Conservation (phyloP, 2,888 invertebrate genomes). For the Phorcus lineatus region DNA sequence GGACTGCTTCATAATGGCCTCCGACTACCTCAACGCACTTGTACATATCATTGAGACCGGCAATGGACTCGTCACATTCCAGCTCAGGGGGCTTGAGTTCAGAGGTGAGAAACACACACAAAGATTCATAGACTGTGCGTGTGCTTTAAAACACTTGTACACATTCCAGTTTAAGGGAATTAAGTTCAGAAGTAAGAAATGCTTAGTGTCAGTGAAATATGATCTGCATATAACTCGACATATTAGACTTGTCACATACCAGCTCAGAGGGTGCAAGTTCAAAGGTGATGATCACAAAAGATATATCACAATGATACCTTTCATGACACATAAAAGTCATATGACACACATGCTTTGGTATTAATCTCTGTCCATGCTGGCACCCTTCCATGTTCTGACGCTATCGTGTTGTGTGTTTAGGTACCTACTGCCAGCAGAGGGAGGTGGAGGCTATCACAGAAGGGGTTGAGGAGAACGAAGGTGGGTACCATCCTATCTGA, state of each 20-base stretch:
- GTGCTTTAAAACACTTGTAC: too few species aligned
- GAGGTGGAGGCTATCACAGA: constrained; percentile 97
- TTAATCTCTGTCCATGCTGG: too few species aligned
- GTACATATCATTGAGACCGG: constrained; percentile 98
- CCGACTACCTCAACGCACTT: constrained; percentile 97
- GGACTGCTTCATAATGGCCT: constrained; percentile 98
- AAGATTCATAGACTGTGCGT: too few species aligned
- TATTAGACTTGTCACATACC: constrained; percentile 97
- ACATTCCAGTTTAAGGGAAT: too few species aligned
- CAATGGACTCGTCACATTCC: constrained; percentile 98
- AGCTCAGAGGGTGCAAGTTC: constrained; percentile 96
- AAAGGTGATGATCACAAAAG: constrained; percentile 79
- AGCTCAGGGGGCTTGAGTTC: constrained; percentile 96
- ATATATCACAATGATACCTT: too few species aligned
- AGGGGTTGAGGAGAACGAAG: constrained; percentile 95
- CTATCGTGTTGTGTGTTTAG: too few species aligned
- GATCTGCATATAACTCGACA: too few species aligned
- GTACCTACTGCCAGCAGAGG: constrained; percentile 98
- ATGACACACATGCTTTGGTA: too few species aligned
- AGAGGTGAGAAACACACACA: constrained; percentile 78
- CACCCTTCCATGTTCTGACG: too few species aligned
- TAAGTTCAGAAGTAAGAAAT: too few species aligned
- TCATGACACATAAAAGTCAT: too few species aligned
- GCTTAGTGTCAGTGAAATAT: too few species aligned
- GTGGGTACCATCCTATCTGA: constrained; percentile 76